Evolutionary conservation across 1,140 invertebrate genomes (phyloP), one percentile per base, ranked within the genome.

Genomic region (Aphis craccivora): DNA sequence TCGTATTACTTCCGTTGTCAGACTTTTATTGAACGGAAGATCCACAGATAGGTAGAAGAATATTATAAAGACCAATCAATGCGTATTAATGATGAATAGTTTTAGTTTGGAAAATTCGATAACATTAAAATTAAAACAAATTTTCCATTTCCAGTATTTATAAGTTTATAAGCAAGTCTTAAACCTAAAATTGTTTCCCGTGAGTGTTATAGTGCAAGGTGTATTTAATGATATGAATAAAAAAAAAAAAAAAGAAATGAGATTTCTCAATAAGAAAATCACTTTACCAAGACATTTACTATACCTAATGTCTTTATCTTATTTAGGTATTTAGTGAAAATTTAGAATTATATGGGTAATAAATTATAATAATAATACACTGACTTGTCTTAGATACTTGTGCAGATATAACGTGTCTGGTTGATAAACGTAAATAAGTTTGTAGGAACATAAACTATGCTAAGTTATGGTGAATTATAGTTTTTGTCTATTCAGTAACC

Each of bases 401-500:
- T 76, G 60, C 60, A 76, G 60, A 76, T 76, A 76, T 76, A 76
- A 76, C 60, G 60, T 18, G 60, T n/a, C 30, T 76, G n/a, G 60
- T 35, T 76, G 60, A 76, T 76, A 76, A n/a, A 76, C 60, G 60
- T n/a, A 76, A 76, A 14, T 76, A 76, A 76, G 60, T 76, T 76
- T 76, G 60, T 76, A 76, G 60, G 60, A n/a, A 11, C 30, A n/a
- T 76, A 76, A 76, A 76, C 60, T 76, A 67, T 67, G 30, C 30
- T 76, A 76, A 76, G 60, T 76, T 76, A 76, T 76, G n/a, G 60
- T 76, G 14, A 76, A 76, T 76, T 76, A 76, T 76, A 76, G 60
- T 76, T 76, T 76, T 76, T 76, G 60, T 76, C 60, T 76, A 76
- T 76, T 76, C 60, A 76, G 30, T 76, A 76, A 76, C 30, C 60